Base-by-base conservation (phyloP, 2,113 vertebrate species). In the Proteles cristata region DNA sequence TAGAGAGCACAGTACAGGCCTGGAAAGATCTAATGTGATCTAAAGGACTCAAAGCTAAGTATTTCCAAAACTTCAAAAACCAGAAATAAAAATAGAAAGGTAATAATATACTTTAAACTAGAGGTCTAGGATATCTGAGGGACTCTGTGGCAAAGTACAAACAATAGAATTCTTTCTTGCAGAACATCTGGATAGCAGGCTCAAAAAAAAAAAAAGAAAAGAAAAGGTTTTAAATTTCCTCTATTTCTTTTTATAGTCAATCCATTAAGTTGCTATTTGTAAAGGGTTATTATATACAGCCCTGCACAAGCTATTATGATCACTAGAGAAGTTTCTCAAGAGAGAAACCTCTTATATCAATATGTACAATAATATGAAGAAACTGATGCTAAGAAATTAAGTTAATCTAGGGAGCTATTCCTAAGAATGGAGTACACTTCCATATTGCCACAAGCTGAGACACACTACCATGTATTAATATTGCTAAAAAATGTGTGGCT, bases 21-120 rank as follows among this genome's bases (percentile, higher is more conserved):
- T 83, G 48, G 89, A 11, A 83, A 90, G 14, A 93, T 93, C 65
- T 65, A 96, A 73, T 83, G 14, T 39, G 16, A 96, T 63, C 53
- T 96, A 94, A 82, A 81, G 5, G 45, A 79, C 77, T 61, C 61
- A 84, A 92, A 73, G 26, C 35, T 73, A 88, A 53, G 10, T 35
- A 88, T 55, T 15, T 89, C 23, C 28, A 80, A 76, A 95, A 33
- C 11, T 83, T 73, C 35, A 68, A 93, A 87, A 88, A 55, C 0
- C 28, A 73, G 17, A 31, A 96, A 74, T 74, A 65, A 92, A 96
- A 90, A 84, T 19, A 50, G 4, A 84, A 86, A 90, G 58, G 8
- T 50, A 71, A 48, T n/a, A 80, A 53, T 50, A 92, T 19, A 53
- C 16, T 10, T 21, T 82, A 10, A 88, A n/a, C 55, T 43, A 91